phyloP scores from a whole-genome alignment of 2,888 invertebrate genomes.

The Ellobium chinense region DNA sequence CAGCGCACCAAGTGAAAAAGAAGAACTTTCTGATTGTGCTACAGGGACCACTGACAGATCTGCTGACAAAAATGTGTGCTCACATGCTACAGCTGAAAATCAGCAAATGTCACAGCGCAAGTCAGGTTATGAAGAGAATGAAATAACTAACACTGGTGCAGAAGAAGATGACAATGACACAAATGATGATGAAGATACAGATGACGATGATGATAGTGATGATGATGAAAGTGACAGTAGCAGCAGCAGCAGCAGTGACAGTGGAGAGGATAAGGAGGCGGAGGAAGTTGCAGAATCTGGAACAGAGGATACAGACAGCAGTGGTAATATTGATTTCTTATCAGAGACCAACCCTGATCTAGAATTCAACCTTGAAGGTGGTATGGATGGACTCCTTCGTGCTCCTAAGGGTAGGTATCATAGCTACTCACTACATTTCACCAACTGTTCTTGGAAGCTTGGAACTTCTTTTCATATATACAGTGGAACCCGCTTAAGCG shows the following conservation, averaged over 20 bases:
- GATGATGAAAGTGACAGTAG: background rate
- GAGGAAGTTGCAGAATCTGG: background rate
- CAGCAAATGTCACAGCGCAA: background rate
- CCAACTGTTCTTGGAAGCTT: too few relatives aligned
- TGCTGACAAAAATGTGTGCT: too few relatives aligned
- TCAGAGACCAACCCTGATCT: background rate
- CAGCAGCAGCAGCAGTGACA: background rate
- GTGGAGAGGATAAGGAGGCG: too few relatives aligned
- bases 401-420: background rate
- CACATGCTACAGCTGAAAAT: background rate
- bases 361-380: conserved; percentile 34
- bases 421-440: too few relatives aligned
- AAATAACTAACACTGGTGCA: background rate
- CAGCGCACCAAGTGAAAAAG: too few relatives aligned
- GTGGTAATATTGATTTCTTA: conserved; percentile 2
- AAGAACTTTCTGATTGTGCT: too few relatives aligned
- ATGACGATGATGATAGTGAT: background rate
- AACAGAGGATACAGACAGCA: conserved; percentile 5
- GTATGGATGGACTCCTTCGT: background rate
- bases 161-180: background rate
- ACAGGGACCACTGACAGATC: too few relatives aligned
- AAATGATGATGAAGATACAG: background rate
- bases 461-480: too few relatives aligned
- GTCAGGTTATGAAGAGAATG: too few relatives aligned
- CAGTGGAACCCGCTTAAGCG: too few relatives aligned